Evolutionary conservation across 2,888 invertebrate genomes (phyloP).

Genomic region (Hyposoter dolosus): DNA sequence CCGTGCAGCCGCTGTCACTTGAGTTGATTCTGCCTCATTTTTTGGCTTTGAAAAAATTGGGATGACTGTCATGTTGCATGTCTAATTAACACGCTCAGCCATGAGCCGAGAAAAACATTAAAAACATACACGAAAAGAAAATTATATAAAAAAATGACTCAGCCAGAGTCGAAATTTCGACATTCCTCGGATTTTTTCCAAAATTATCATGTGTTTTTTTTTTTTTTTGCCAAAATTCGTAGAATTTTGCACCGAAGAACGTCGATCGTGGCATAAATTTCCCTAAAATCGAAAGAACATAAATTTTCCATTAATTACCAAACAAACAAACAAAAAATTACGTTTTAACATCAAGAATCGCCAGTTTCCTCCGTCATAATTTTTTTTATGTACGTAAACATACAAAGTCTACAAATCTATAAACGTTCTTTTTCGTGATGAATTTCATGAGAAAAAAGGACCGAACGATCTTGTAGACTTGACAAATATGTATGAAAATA

Average conservation of each 20-base stretch:
- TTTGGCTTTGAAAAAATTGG: constrained; percentile 17
- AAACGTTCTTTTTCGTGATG: not conserved
- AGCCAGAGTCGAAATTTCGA: not conserved
- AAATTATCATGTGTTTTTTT: too few species aligned
- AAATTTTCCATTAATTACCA: too few species aligned
- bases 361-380: not conserved
- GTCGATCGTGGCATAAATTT: too few species aligned
- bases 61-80: constrained; percentile 50
- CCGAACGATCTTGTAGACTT: not conserved
- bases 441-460: not conserved
- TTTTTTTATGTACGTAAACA: not conserved
- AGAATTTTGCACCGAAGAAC: too few species aligned
- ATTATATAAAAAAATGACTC: not conserved
- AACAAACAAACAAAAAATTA: too few species aligned
- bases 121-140: constrained; percentile 11
- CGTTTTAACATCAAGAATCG: too few species aligned
- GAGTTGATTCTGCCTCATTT: not conserved
- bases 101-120: constrained; percentile 24
- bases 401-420: not conserved
- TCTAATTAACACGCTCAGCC: constrained; percentile 29
- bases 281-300: too few species aligned
- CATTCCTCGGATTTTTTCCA: too few species aligned
- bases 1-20: constrained; percentile 10
- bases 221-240: too few species aligned
- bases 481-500: constrained; percentile 15